Base-by-base conservation (phyloP, 2,888 invertebrate species). In the Hyalella azteca region DNA sequence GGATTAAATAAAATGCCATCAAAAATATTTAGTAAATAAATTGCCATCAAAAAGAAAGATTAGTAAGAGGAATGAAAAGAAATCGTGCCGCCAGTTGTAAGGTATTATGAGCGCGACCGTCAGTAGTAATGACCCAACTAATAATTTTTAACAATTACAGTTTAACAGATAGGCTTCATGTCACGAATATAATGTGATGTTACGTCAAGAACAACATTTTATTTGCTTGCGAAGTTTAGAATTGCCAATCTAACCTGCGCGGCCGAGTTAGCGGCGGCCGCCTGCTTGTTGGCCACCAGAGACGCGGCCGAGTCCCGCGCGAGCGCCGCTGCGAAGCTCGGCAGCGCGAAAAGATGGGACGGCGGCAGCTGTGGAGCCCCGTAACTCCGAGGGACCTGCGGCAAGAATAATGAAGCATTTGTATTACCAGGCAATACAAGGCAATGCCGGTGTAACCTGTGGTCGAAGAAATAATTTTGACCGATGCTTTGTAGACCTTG, bases 361-460 rank as follows among this genome's bases (percentile, higher is more conserved):
- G 90, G 86, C 97, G 98, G 88, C 97, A 91, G 85, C 98, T 93
- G 81, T 97, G 94, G 85, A 97, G 91, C 79, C 95, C 94, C 89
- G 96, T 96, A 36, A n/a, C 49, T 49, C 13, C 32, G 29, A 19
- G 49, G 9, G 49, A 50, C 49, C 49, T 50, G 39, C 36, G 50
- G 26, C 26, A 54, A n/a, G 32, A 32, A 45, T 19, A 19, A 39
- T 26, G 48, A 49, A 48, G 48, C 22, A n/a, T n/a, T n/a, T n/a
- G n/a, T n/a, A n/a, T n/a, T n/a, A n/a, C n/a, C n/a, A n/a, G n/a
- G n/a, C n/a, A n/a, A n/a, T n/a, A n/a, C n/a, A n/a, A n/a, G n/a
- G n/a, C n/a, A n/a, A n/a, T n/a, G n/a, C n/a, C n/a, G n/a, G n/a
- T n/a, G n/a, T n/a, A n/a, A n/a, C n/a, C n/a, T n/a, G n/a, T n/a